phyloP scores from a whole-genome alignment of 2,888 invertebrate genomes.

The Machimus rusticus region DNA sequence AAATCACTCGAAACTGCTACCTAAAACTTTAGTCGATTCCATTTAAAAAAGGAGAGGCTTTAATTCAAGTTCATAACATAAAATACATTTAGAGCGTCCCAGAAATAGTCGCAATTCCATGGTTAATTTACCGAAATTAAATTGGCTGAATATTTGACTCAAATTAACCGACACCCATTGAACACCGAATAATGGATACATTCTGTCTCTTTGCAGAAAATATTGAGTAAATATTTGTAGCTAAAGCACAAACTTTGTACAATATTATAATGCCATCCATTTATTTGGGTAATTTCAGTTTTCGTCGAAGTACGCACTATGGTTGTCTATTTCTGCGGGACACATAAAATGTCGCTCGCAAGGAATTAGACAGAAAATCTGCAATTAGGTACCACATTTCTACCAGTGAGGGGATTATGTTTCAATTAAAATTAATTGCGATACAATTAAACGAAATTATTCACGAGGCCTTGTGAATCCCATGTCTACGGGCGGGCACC shows the following conservation, averaged over 20 bases:
- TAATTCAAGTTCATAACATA: not conserved
- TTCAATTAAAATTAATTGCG: conserved; percentile 38
- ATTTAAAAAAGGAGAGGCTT: not conserved
- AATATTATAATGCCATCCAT: not conserved
- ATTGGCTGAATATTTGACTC: not conserved
- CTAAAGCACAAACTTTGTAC: not conserved
- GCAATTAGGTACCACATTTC: conserved; percentile 4
- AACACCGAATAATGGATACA: not conserved
- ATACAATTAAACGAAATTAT: conserved; percentile 37
- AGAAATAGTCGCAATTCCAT: not conserved
- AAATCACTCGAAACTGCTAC: not conserved
- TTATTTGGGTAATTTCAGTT: conserved; percentile 11
- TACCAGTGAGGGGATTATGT: conserved; percentile 25
- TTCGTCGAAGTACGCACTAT: not conserved
- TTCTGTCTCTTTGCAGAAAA: not conserved
- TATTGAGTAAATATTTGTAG: conserved; percentile 20
- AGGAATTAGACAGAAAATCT: conserved; percentile 27
- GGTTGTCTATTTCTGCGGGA: not conserved
- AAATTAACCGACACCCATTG: conserved; percentile 12
- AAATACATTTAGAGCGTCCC: not conserved
- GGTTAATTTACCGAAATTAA: not conserved
- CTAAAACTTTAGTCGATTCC: not conserved
- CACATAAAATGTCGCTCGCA: not conserved
- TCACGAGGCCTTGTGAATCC: not conserved
- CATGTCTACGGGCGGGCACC: not conserved